Conservation (phyloP, 1,140 invertebrate genomes). For the Yoshiicerus persimilis region DNA sequence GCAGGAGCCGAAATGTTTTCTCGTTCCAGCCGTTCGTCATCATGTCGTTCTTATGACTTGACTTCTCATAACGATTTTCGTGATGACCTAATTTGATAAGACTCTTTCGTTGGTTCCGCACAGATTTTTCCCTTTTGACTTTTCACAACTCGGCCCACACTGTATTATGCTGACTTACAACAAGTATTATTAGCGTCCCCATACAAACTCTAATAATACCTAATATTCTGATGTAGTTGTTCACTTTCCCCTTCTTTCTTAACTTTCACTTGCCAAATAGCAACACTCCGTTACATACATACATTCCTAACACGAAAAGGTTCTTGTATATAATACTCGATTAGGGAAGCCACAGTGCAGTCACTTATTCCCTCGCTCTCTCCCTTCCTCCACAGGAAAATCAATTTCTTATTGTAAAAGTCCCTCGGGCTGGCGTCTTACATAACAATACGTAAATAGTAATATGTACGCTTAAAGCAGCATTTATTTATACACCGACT, state of each 20-base stretch:
- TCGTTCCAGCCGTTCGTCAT: neutral
- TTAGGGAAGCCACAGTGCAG: no score
- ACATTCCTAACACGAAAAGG: neutral
- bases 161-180: neutral
- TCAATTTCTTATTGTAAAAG: no score
- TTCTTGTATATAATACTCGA: neutral
- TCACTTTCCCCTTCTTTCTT: conserved; percentile 19
- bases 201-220: neutral
- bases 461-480: no score
- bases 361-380: neutral
- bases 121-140: neutral
- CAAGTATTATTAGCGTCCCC: neutral
- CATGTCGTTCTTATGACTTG: neutral
- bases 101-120: neutral
- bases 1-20: neutral
- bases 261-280: neutral
- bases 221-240: neutral
- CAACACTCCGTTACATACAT: neutral
- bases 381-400: no score
- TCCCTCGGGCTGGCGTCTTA: no score
- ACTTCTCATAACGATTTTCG: conserved; percentile 34
- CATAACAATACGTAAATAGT: no score
- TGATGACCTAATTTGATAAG: conserved; percentile 36
- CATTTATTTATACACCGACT: no score
- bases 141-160: neutral